Conservation (phyloP, 1,140 invertebrate genomes). For the Dreissena rostriformis region DNA sequence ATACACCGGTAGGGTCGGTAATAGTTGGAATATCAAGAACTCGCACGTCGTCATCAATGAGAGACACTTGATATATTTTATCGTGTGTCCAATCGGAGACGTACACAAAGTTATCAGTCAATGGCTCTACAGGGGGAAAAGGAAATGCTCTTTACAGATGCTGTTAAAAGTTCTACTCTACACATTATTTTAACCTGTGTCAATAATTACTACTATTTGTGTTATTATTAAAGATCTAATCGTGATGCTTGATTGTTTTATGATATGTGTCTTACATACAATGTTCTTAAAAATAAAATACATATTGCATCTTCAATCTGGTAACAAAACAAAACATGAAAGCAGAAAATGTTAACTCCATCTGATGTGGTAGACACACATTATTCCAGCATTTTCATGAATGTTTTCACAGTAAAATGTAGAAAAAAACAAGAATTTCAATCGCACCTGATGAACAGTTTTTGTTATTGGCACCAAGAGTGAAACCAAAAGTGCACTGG, state of each 20-base stretch:
- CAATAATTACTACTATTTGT: neutral
- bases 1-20: constrained; percentile 8
- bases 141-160: neutral
- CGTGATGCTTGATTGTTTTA: no score
- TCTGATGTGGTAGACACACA: no score
- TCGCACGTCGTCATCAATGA: constrained; percentile 21
- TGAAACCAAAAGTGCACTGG: neutral
- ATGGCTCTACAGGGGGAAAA: constrained; percentile 12
- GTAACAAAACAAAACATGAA: no score
- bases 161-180: no score
- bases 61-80: constrained; percentile 29
- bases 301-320: no score
- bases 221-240: no score
- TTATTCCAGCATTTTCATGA: no score
- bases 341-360: no score
- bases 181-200: no score
- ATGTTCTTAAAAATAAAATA: no score
- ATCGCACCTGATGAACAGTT: neutral
- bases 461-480: neutral
- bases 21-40: constrained; percentile 3
- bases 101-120: constrained; percentile 15
- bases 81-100: constrained; percentile 41
- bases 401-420: no score
- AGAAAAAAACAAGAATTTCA: neutral
- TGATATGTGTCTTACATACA: no score